These are phyloP conservation scores for Gonatopus flavifemur DNA, from an alignment of 1,140 invertebrate genomes.

Conservation along the genomic window DNA sequence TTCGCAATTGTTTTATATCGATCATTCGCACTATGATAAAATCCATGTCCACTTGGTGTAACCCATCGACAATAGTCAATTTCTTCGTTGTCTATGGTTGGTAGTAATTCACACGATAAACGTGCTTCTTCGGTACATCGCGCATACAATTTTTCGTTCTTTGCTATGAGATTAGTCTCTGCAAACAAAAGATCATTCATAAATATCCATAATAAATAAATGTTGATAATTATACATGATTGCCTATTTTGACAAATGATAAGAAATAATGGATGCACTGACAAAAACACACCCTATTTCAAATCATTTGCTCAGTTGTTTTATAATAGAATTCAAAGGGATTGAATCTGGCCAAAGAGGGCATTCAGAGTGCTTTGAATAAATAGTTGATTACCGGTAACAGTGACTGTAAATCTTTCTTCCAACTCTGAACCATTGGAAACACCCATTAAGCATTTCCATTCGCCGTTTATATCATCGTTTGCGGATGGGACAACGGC, in stretches of 20 bases:
- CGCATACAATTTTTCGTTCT: constrained; percentile 12
- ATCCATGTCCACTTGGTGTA: constrained; percentile 40
- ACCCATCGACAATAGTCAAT: constrained; percentile 51
- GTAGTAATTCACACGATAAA: constrained; percentile 32
- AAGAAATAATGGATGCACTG: not conserved
- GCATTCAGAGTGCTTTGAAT: constrained; percentile 13
- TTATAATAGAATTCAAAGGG: not conserved
- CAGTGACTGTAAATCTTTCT: constrained; percentile 30
- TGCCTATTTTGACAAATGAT: not conserved
- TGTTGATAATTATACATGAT: not conserved
- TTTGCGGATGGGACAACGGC: constrained; percentile 30
- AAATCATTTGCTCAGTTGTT: constrained; percentile 8
- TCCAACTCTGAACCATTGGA: constrained; percentile 28
- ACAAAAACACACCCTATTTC: constrained; percentile 18
- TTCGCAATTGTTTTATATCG: constrained; percentile 30
- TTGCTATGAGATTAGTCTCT: constrained; percentile 40
- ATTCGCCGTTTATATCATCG: constrained; percentile 33
- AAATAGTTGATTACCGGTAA: no score
- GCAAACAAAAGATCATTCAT: constrained; percentile 20
- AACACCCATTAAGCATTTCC: constrained; percentile 44
- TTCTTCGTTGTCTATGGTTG: constrained; percentile 4
- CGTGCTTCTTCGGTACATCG: constrained; percentile 2
- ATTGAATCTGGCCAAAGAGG: no score
- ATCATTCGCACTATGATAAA: constrained; percentile 27
- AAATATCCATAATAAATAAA: not conserved